These are phyloP conservation scores for Apogon hyalosoma DNA, from an alignment of 2,797 vertebrate species.

Conservation along the genomic window DNA sequence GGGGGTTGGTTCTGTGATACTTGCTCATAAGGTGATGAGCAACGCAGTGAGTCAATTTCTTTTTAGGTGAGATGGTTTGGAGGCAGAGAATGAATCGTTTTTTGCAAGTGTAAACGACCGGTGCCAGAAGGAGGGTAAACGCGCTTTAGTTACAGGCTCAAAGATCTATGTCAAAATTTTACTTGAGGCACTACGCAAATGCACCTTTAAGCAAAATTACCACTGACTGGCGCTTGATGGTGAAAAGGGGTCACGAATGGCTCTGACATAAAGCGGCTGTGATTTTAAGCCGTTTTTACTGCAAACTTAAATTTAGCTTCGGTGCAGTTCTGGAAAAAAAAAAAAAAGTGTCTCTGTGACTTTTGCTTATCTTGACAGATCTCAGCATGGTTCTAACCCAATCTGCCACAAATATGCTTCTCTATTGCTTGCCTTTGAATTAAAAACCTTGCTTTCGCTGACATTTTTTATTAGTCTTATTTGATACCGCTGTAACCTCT, in stretches of 20 bases:
- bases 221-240: neutral
- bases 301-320: slow-evolving; percentile 6
- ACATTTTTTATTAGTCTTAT: neutral
- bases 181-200: slow-evolving; percentile 11
- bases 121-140: slow-evolving; percentile 15
- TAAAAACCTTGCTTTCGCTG: slow-evolving; percentile 18
- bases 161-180: neutral
- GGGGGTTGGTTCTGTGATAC: slow-evolving; percentile 25
- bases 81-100: slow-evolving; percentile 8
- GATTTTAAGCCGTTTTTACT: slow-evolving; percentile 20
- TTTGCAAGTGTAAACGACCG: slow-evolving; percentile 9
- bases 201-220: slow-evolving; percentile 4
- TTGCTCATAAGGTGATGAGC: slow-evolving; percentile 52
- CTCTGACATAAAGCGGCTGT: slow-evolving; percentile 9
- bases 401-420: slow-evolving; percentile 9
- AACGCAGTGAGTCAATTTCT: slow-evolving; percentile 24
- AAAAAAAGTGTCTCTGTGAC: neutral
- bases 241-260: neutral
- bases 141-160: neutral
- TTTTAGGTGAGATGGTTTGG: slow-evolving; percentile 11
- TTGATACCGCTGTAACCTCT: slow-evolving; percentile 4
- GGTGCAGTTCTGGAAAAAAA: too few relatives aligned
- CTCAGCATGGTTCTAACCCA: slow-evolving; percentile 21
- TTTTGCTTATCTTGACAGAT: slow-evolving; percentile 38
- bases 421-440: slow-evolving; percentile 13